Evolutionary conservation across 2,888 invertebrate genomes (phyloP).

Genomic region (Limenitis camilla): DNA sequence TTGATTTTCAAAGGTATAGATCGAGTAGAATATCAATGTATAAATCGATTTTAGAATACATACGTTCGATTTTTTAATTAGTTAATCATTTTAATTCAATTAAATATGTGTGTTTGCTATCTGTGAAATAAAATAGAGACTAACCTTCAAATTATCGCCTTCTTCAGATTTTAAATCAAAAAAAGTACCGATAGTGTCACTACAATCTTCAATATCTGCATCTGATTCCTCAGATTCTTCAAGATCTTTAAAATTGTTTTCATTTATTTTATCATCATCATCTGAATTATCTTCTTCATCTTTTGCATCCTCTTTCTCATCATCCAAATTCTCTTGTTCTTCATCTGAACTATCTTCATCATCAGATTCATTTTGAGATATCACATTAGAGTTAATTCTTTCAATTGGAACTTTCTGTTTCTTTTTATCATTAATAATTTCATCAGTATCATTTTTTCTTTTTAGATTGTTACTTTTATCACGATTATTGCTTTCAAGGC

Average conservation of each 20-base stretch:
- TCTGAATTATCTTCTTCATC: slow-evolving; percentile 1
- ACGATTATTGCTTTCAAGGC: slow-evolving; percentile 23
- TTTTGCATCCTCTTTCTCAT: slow-evolving; percentile 33
- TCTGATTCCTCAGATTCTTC: slow-evolving; percentile 59
- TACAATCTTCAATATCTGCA: slow-evolving; percentile 34
- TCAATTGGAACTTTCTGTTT: neutral
- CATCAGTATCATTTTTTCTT: neutral
- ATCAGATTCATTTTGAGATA: slow-evolving; percentile 17
- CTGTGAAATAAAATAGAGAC: no score
- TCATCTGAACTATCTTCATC: slow-evolving; percentile 23
- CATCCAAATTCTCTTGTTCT: slow-evolving; percentile 40
- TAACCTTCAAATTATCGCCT: slow-evolving; percentile 56
- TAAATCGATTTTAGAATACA: neutral
- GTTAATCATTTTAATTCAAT: no score
- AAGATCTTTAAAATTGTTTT: slow-evolving; percentile 61
- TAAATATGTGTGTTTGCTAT: no score
- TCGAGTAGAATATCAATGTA: neutral
- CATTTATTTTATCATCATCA: slow-evolving; percentile 2
- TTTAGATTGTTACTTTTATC: slow-evolving; percentile 23
- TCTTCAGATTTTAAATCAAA: slow-evolving; percentile 50
- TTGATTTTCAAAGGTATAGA: neutral
- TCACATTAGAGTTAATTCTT: slow-evolving; percentile 4
- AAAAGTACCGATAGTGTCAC: slow-evolving; percentile 43
- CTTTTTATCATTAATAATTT: neutral
- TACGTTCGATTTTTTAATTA: no score